phyloP scores from a whole-genome alignment of 2,888 invertebrate genomes.

The Oxyteleia sp. region DNA sequence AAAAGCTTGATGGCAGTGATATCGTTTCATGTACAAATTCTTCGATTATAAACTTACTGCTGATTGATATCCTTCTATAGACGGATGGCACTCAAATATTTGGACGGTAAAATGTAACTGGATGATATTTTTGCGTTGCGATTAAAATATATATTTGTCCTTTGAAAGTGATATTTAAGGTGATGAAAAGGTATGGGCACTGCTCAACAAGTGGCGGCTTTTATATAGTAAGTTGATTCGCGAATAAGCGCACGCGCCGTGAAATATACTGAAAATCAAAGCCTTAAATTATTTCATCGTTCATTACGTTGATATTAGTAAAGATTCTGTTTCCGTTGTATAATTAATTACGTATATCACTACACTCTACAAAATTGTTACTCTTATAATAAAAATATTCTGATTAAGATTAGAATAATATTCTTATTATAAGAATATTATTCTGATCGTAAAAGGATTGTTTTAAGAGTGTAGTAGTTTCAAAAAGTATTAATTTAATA shows the following conservation, averaged over 20 bases:
- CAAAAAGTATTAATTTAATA: too few species aligned
- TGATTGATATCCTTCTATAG: slow-evolving; percentile 23
- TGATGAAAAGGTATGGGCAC: slow-evolving; percentile 84
- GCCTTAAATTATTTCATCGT: slow-evolving; percentile 27
- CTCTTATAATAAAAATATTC: too few species aligned
- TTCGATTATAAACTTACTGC: slow-evolving; percentile 12
- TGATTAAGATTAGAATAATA: too few species aligned
- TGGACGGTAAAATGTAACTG: slow-evolving; percentile 57
- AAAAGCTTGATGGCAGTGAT: not conserved
- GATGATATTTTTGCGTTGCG: slow-evolving; percentile 27
- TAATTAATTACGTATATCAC: not conserved
- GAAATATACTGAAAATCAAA: slow-evolving; percentile 45
- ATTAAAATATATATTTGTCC: slow-evolving; percentile 45
- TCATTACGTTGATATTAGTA: slow-evolving; percentile 12
- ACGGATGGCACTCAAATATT: slow-evolving; percentile 52
- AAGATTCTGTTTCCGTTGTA: slow-evolving; percentile 25
- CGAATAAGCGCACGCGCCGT: slow-evolving; percentile 81
- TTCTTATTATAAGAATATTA: too few species aligned
- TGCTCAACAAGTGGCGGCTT: slow-evolving; percentile 87
- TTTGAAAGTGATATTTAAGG: slow-evolving; percentile 79
- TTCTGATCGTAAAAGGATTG: too few species aligned
- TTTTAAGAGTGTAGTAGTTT: too few species aligned
- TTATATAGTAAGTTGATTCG: slow-evolving; percentile 83
- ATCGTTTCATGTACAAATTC: not conserved
- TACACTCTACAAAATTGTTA: too few species aligned